These are phyloP conservation scores for Caenorhabditis becei DNA, from an alignment of 2,888 invertebrate genomes.

Conservation along the genomic window DNA sequence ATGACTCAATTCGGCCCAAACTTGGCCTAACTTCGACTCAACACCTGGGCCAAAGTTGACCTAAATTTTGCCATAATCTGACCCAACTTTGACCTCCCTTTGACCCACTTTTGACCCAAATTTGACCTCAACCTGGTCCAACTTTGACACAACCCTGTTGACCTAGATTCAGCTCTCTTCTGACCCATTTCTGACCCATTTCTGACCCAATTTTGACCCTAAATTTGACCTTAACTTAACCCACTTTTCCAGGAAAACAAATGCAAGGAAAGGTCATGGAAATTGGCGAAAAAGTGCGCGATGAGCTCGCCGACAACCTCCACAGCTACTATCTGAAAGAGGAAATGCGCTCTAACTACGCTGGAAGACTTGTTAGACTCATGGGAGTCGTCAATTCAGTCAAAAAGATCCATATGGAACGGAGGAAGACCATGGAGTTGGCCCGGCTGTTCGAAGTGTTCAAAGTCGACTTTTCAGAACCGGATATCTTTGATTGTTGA, in stretches of 20 bases:
- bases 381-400: constrained; percentile 67
- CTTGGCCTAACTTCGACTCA: no score
- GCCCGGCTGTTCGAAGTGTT: constrained; percentile 69
- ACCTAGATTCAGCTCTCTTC: no score
- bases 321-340: constrained; percentile 61
- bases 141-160: no score
- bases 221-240: no score
- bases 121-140: no score
- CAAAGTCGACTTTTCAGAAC: constrained; percentile 65
- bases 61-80: no score
- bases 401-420: constrained; percentile 63
- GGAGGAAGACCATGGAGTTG: constrained; percentile 64
- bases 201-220: no score
- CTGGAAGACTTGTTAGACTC: constrained; percentile 64
- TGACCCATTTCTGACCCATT: no score
- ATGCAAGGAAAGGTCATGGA: constrained; percentile 53
- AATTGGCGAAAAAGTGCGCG: constrained; percentile 45
- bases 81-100: no score
- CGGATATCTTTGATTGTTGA: constrained; percentile 58
- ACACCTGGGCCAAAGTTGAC: no score
- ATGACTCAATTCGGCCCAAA: no score
- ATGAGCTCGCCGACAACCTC: constrained; percentile 61
- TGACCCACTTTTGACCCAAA: no score
- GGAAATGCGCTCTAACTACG: constrained; percentile 62
- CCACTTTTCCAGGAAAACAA: constrained; percentile 37